Base-by-base conservation (phyloP, 2,888 invertebrate genomes). In the Dichetophora obliterata region DNA sequence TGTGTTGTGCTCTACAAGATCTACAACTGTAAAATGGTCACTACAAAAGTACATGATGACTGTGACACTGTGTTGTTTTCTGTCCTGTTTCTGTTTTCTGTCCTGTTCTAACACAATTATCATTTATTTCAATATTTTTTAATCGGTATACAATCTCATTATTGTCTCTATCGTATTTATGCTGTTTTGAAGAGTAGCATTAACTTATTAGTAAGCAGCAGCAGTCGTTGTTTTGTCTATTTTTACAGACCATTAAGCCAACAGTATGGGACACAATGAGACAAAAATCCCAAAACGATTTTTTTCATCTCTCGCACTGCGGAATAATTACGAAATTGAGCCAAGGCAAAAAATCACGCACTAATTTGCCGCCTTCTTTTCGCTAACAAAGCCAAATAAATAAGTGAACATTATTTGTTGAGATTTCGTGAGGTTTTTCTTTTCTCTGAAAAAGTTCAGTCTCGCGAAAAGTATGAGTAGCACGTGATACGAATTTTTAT, bases 401-500 rank as follows among this genome's bases (percentile, higher is more conserved):
- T 43, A 43, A n/a, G n/a, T 54, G 54, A n/a, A 22, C 54, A 54
- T 54, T 19, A 54, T 19, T 54, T n/a, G 54, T n/a, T 54, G 19
- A 22, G 19, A 19, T 54, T 54, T 54, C 54, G 22, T 70, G 24
- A 37, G 2, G 8, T 27, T 68, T 43, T 68, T 5, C 14, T 43
- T 37, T 68, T 34, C 43, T 37, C 48, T 16, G 3, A 19, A 54
- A 65, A 52, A 72, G 27, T 48, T 73, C 68, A 72, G 69, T 75
- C 52, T 61, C 74, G 69, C 48, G 19, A 66, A 76, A 77, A 75
- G 72, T 78, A 75, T 72, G 75, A 52, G 50, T 66, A 59, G 75
- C 61, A 71, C 85, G 85, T 85, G 85, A 82, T 84, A 83, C 80
- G 85, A 74, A 77, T 77, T 61, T 50, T 52, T 54, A 73, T 71